Evolutionary conservation across 2,888 invertebrate genomes (phyloP).

Genomic region (Trilocha varians): DNA sequence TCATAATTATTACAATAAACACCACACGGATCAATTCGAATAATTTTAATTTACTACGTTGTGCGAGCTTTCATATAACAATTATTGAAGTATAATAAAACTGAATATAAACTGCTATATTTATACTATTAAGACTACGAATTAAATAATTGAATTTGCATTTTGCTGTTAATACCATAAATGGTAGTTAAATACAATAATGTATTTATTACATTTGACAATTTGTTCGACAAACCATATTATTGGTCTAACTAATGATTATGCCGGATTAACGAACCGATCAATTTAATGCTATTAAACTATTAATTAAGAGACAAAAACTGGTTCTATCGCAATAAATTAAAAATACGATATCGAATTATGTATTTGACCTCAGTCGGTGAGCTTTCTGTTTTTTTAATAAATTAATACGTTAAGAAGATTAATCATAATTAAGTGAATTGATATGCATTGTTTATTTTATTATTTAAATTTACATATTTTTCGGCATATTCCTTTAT

Average conservation of each 20-base stretch:
- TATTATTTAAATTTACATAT: not conserved
- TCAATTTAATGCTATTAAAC: not conserved
- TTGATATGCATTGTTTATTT: not conserved
- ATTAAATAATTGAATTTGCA: too few species aligned
- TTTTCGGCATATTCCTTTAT: not conserved
- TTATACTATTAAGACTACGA: too few species aligned
- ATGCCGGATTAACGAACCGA: not conserved
- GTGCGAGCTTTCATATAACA: too few species aligned
- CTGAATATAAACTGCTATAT: too few species aligned
- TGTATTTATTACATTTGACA: not conserved
- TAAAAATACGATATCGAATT: not conserved
- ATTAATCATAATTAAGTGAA: not conserved
- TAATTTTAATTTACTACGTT: too few species aligned
- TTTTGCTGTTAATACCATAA: not conserved
- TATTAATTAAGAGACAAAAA: not conserved
- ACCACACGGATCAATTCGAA: too few species aligned
- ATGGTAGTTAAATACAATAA: not conserved
- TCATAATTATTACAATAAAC: too few species aligned
- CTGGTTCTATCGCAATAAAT: not conserved
- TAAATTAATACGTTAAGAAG: not conserved
- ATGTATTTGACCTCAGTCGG: not conserved
- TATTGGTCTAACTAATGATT: conserved; percentile 18
- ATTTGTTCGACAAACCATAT: conserved; percentile 14
- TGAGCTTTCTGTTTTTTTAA: not conserved
- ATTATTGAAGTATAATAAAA: too few species aligned